phyloP scores from a whole-genome alignment of 2,113 vertebrate genomes.

The Hippoglossus stenolepis region DNA sequence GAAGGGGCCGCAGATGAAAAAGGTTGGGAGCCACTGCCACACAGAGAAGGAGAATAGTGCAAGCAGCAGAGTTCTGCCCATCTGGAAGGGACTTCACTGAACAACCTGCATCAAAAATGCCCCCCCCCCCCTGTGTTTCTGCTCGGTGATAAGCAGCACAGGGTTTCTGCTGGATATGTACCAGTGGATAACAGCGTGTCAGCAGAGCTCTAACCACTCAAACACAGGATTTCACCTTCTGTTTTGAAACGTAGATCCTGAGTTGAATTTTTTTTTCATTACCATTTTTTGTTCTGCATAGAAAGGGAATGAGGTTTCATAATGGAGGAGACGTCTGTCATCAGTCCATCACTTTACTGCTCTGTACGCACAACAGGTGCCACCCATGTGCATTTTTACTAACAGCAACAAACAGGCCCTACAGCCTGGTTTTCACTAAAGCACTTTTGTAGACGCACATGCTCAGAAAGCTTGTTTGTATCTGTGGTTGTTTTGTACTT shows the following conservation, averaged over 20 bases:
- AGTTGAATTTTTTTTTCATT: too few species aligned
- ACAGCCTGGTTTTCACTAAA: slow-evolving; percentile 7
- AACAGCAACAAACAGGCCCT: not conserved
- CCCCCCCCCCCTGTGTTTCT: too few species aligned
- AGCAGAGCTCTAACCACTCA: not conserved
- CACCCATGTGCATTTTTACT: not conserved
- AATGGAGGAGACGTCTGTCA: too few species aligned
- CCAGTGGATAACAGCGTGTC: not conserved
- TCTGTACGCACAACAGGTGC: slow-evolving; percentile 4
- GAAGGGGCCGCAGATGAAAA: not conserved
- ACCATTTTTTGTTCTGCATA: too few species aligned
- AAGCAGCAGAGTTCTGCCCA: not conserved
- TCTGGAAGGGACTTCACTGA: too few species aligned
- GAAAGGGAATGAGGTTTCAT: too few species aligned
- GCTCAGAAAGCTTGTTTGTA: slow-evolving; percentile 25
- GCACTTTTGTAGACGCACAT: slow-evolving; percentile 43
- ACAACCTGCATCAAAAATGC: too few species aligned
- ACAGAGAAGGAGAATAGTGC: not conserved
- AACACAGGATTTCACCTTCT: not conserved
- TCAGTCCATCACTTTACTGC: not conserved
- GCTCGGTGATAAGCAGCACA: too few species aligned
- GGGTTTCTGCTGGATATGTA: not conserved
- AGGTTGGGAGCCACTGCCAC: too few species aligned
- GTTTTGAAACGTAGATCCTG: not conserved
- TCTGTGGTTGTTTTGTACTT: slow-evolving; percentile 36